phyloP scores from a whole-genome alignment of 2,888 invertebrate species.

The Antitype chi region DNA sequence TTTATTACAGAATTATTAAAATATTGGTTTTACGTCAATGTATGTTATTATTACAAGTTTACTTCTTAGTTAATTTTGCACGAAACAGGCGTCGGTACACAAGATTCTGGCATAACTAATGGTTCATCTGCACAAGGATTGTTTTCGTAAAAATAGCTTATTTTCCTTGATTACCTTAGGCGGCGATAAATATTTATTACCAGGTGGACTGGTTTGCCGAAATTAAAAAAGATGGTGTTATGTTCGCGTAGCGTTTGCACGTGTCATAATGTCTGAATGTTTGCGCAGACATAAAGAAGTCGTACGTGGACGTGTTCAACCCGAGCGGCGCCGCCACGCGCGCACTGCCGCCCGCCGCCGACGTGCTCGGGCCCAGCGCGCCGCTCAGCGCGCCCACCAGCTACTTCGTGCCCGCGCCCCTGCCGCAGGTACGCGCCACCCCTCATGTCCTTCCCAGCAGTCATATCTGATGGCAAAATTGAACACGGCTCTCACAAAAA shows the following conservation, averaged over 20 bases:
- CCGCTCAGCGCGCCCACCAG: conserved; percentile 75
- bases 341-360: conserved; percentile 84
- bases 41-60: neutral
- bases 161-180: neutral
- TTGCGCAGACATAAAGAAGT: conserved; percentile 93
- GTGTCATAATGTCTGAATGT: neutral
- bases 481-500: too few relatives aligned
- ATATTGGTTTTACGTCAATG: neutral
- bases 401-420: conserved; percentile 74
- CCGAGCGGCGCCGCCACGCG: conserved; percentile 90
- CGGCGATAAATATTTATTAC: neutral
- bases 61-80: too few relatives aligned
- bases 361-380: conserved; percentile 78
- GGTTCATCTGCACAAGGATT: neutral
- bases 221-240: neutral
- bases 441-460: neutral
- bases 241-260: neutral
- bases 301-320: conserved; percentile 97
- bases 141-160: neutral
- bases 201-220: neutral
- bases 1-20: too few relatives aligned
- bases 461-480: neutral
- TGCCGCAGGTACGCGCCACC: conserved; percentile 40
- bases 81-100: neutral
- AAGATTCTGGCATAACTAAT: neutral